Conservation (phyloP, 2,888 invertebrate species). For the Microplitis deprimator region DNA sequence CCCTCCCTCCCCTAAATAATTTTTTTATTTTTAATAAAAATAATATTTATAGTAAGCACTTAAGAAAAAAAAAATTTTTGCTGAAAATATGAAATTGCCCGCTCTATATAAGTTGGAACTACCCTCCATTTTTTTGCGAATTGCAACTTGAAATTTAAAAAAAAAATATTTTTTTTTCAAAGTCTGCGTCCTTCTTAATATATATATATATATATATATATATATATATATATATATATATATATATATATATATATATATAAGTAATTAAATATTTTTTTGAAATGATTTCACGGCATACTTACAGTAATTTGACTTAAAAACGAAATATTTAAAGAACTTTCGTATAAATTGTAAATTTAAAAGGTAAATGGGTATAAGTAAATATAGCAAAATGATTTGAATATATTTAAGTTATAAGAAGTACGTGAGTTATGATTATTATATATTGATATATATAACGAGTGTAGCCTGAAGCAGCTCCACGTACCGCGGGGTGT, state of each 20-base stretch:
- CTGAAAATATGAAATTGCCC: too few relatives aligned
- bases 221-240: neutral
- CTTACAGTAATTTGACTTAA: neutral
- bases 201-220: neutral
- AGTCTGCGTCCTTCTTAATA: neutral
- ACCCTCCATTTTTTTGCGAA: too few relatives aligned
- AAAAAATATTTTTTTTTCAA: neutral
- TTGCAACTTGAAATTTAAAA: neutral
- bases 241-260: neutral
- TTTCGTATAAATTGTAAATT: neutral
- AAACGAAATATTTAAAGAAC: neutral
- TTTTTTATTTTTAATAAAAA: too few relatives aligned
- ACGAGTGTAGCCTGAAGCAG: slow-evolving; percentile 14
- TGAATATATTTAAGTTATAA: neutral
- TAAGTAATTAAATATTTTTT: neutral
- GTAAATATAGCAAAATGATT: neutral
- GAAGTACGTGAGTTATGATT: slow-evolving; percentile 8
- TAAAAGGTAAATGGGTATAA: neutral
- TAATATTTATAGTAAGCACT: too few relatives aligned
- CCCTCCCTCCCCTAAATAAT: too few relatives aligned
- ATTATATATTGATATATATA: slow-evolving; percentile 23
- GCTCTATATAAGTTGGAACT: too few relatives aligned
- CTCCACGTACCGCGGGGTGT: slow-evolving; percentile 41
- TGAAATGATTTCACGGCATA: neutral
- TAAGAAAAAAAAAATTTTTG: too few relatives aligned